Evolutionary conservation across 2,888 invertebrate species (phyloP).

Genomic region (Hyppa rectilinea): DNA sequence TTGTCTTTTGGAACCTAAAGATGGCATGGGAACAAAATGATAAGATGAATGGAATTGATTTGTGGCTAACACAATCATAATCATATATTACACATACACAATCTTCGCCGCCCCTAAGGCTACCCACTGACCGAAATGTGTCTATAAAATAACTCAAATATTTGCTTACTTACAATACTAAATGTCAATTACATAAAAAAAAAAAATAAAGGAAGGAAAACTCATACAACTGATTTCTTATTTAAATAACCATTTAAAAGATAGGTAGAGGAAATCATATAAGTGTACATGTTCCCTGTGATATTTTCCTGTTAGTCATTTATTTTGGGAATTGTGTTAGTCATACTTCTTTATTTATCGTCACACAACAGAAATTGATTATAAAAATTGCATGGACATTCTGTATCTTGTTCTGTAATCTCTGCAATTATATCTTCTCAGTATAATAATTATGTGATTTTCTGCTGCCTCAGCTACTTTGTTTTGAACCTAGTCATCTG

Average conservation of each 20-base stretch:
- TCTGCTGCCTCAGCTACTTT: background rate
- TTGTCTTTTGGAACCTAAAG: background rate
- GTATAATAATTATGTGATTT: background rate
- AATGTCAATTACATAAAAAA: background rate
- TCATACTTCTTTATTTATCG: constrained; percentile 22
- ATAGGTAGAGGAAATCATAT: background rate
- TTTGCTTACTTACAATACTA: background rate
- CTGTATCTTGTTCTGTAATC: background rate
- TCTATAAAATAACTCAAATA: background rate
- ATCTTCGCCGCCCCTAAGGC: too few relatives aligned
- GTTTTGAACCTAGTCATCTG: background rate
- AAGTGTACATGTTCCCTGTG: background rate
- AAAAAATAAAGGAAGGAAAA: background rate
- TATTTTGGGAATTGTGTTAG: constrained; percentile 16
- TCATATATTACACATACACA: too few relatives aligned
- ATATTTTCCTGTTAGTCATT: constrained; percentile 21
- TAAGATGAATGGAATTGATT: background rate
- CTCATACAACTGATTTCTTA: background rate
- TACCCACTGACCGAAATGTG: too few relatives aligned
- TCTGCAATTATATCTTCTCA: too few relatives aligned
- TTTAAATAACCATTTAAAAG: background rate
- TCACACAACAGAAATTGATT: background rate
- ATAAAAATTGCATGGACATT: constrained; percentile 3
- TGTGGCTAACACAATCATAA: background rate
- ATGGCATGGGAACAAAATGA: too few relatives aligned